Conservation (phyloP, 30 jellyfish, hydroid and myxozoan species). For the Chrysaora quinquecirrha region DNA sequence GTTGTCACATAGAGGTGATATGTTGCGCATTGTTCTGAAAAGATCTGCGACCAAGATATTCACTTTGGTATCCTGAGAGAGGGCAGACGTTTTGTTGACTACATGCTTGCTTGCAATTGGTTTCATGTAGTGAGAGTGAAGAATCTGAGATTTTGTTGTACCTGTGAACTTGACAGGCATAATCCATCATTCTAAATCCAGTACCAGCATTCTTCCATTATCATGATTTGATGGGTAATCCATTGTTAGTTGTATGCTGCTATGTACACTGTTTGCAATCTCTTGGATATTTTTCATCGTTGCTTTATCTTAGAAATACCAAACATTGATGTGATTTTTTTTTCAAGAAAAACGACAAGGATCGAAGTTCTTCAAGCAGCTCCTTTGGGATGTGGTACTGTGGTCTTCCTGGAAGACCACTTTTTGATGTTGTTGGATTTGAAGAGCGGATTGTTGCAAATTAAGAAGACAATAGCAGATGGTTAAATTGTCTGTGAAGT, state of each 20-base stretch:
- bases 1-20: background rate
- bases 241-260: slow-evolving; percentile 4
- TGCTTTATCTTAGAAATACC: no score
- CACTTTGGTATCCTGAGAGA: background rate
- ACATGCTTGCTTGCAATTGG: background rate
- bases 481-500: no score
- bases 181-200: slow-evolving; percentile 15
- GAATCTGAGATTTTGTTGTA: background rate
- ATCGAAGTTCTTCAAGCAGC: no score
- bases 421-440: no score
- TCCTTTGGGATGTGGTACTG: no score
- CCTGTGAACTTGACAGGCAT: background rate
- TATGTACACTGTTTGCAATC: no score
- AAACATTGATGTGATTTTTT: no score
- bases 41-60: background rate
- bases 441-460: no score
- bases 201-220: slow-evolving; percentile 7
- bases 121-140: background rate
- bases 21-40: background rate
- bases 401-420: no score
- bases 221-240: slow-evolving; percentile 25
- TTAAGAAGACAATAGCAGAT: no score
- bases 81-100: background rate
- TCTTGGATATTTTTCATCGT: no score
- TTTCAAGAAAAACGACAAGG: no score